These are phyloP conservation scores for Danionella dracula DNA, from an alignment of 2,797 vertebrate species.

Conservation along the genomic window DNA sequence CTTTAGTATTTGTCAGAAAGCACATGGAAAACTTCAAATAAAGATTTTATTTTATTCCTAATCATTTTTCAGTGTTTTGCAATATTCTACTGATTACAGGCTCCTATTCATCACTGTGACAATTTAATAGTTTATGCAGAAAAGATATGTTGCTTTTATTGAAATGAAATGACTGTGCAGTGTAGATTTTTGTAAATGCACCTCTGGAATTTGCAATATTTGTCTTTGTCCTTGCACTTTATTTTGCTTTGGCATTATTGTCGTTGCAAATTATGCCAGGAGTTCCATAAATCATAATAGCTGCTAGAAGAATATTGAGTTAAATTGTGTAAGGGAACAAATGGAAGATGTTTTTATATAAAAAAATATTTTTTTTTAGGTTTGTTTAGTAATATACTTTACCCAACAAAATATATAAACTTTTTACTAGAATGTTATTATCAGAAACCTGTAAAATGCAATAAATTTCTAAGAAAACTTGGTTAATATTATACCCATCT, in stretches of 20 bases:
- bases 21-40: neutral
- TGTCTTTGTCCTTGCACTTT: neutral
- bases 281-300: neutral
- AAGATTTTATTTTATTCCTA: neutral
- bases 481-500: too few relatives aligned
- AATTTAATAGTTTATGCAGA: slow-evolving; percentile 19
- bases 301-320: too few relatives aligned
- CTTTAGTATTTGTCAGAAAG: neutral
- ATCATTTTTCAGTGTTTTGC: neutral
- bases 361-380: too few relatives aligned
- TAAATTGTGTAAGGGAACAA: too few relatives aligned
- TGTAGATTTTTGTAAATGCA: neutral
- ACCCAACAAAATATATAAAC: too few relatives aligned
- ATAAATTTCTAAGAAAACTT: too few relatives aligned
- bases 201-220: neutral
- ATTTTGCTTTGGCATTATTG: neutral
- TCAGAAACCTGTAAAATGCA: too few relatives aligned
- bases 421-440: too few relatives aligned
- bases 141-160: neutral
- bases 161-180: neutral
- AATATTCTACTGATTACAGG: neutral
- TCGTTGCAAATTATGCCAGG: neutral
- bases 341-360: too few relatives aligned
- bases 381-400: too few relatives aligned
- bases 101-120: slow-evolving; percentile 11